Evolutionary conservation across 2,797 vertebrate genomes (phyloP).

Genomic region (Cygnus olor): DNA sequence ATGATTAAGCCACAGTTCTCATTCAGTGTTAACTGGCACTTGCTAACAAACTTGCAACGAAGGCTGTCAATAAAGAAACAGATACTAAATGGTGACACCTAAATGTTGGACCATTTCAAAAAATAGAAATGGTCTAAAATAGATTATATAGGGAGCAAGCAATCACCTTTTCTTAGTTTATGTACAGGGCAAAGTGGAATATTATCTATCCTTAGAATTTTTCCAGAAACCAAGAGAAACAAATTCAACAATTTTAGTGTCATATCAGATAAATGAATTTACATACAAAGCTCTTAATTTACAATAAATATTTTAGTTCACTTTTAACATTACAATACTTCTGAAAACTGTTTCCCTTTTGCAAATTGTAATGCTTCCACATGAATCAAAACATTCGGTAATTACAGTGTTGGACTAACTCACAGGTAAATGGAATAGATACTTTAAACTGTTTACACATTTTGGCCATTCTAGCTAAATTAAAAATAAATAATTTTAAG

Average conservation of each 20-base stretch:
- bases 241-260: not conserved
- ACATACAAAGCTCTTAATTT: not conserved
- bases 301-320: not conserved
- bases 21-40: not conserved
- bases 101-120: not conserved
- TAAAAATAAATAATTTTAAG: slow-evolving; percentile 55
- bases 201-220: not conserved
- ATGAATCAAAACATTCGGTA: slow-evolving; percentile 46
- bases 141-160: not conserved
- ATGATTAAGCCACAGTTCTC: not conserved
- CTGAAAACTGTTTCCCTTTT: slow-evolving; percentile 19
- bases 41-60: not conserved
- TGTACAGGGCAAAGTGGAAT: not conserved
- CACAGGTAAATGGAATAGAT: slow-evolving; percentile 14
- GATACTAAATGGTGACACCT: not conserved
- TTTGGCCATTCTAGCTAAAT: slow-evolving; percentile 52
- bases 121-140: not conserved
- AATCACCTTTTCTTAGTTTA: not conserved
- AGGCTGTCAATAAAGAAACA: not conserved
- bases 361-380: slow-evolving; percentile 15
- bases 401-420: slow-evolving; percentile 47
- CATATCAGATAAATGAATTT: not conserved
- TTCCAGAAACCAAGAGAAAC: not conserved
- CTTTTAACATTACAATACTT: not conserved
- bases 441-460: slow-evolving; percentile 31